A percentile compares a stretch with the other conserved stretches of the same genome.
Evolutionary conservation across 2,888 invertebrate species (phyloP).

Genomic region (Leptopilina syphax): DNA sequence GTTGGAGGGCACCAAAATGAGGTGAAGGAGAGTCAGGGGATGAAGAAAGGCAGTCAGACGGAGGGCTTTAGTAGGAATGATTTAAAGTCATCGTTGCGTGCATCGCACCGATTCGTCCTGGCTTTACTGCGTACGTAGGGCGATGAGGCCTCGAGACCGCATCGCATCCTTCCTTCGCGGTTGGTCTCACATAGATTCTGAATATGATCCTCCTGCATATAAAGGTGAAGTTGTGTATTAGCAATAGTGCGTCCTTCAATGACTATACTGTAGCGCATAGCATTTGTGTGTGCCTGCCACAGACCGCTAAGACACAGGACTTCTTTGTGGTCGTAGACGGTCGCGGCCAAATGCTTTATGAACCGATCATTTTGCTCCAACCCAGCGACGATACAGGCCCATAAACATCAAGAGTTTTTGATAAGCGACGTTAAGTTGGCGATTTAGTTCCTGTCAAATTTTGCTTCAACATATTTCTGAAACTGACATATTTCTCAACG

Average conservation of each 20-base stretch:
- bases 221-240: constrained; percentile 49
- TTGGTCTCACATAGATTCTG: constrained; percentile 50
- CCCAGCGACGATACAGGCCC: constrained; percentile 61
- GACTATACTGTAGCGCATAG: no score
- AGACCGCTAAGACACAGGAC: constrained; percentile 61
- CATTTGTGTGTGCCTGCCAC: constrained; percentile 46
- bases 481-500: not conserved
- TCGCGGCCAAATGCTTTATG: constrained; percentile 67
- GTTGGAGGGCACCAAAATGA: constrained; percentile 28
- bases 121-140: not conserved
- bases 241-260: constrained; percentile 34
- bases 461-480: not conserved
- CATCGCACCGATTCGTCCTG: constrained; percentile 70
- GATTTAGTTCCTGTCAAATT: constrained; percentile 2
- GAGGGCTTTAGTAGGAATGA: constrained; percentile 68
- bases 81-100: constrained; percentile 75
- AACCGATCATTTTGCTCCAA: constrained; percentile 66
- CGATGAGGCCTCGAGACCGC: constrained; percentile 51
- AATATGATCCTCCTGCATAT: constrained; percentile 34
- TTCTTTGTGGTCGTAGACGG: constrained; percentile 67
- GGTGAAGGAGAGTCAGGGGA: not conserved
- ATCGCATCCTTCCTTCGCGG: constrained; percentile 54
- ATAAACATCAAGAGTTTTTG: constrained; percentile 69
- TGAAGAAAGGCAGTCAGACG: constrained; percentile 49
- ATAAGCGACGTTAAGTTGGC: constrained; percentile 54